These are phyloP conservation scores for Leptinotarsa texana DNA, from an alignment of 1,140 invertebrate species.

Conservation along the genomic window DNA sequence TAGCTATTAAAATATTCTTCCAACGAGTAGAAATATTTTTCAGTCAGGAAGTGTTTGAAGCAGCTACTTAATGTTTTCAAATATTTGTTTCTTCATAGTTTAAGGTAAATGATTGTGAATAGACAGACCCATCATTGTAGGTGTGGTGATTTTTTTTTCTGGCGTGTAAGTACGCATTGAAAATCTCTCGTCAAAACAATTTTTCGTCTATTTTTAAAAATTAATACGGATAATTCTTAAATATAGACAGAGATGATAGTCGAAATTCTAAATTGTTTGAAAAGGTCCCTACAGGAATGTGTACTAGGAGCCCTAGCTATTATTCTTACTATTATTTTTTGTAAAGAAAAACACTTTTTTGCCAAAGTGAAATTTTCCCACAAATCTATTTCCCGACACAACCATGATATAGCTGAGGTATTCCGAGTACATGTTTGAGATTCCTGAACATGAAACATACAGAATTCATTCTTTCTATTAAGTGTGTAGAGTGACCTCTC, in stretches of 20 bases:
- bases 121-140: not conserved
- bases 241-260: not conserved
- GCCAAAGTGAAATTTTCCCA: slow-evolving; percentile 4
- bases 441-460: slow-evolving; percentile 8
- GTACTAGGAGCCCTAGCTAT: not conserved
- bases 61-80: not conserved
- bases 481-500: not conserved
- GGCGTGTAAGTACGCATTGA: not conserved
- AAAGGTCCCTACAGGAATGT: slow-evolving; percentile 8
- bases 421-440: too few relatives aligned
- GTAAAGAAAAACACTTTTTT: not conserved
- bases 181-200: not conserved
- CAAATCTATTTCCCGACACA: not conserved
- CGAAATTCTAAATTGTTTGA: not conserved
- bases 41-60: not conserved
- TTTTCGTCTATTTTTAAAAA: not conserved
- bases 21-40: slow-evolving; percentile 3
- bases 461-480: slow-evolving; percentile 1
- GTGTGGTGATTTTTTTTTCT: not conserved
- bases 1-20: slow-evolving; percentile 5
- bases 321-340: not conserved
- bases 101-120: not conserved
- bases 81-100: not conserved
- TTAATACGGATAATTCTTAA: slow-evolving; percentile 2
- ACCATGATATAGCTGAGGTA: slow-evolving; percentile 11